A percentile compares a stretch with the other conserved stretches of the same genome.
These are phyloP conservation scores for Cryptus viduatorius DNA, from an alignment of 2,888 invertebrate genomes.

Conservation along the genomic window DNA sequence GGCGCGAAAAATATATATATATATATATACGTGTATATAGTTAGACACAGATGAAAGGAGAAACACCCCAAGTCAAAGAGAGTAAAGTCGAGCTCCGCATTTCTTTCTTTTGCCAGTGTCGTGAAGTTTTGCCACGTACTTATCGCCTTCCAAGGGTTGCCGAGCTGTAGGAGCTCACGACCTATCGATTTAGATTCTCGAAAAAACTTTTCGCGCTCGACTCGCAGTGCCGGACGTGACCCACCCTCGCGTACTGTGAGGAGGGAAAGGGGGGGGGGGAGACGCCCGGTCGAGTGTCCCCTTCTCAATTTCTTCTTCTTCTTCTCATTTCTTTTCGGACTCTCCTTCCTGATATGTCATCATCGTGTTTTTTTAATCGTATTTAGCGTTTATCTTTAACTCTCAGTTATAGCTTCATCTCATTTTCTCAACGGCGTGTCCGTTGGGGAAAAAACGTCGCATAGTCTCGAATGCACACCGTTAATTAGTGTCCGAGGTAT, in stretches of 20 bases:
- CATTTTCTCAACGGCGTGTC: conserved; percentile 19
- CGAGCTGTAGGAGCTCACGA: conserved; percentile 53
- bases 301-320: neutral
- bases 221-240: conserved; percentile 54
- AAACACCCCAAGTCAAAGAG: conserved; percentile 43
- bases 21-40: conserved; percentile 7
- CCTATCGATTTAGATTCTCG: conserved; percentile 78
- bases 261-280: neutral
- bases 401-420: neutral
- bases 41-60: conserved; percentile 23
- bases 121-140: conserved; percentile 69
- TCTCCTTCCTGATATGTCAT: conserved; percentile 1
- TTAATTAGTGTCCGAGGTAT: conserved; percentile 2
- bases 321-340: neutral
- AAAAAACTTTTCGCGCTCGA: conserved; percentile 73
- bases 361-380: neutral
- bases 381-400: neutral
- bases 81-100: conserved; percentile 53
- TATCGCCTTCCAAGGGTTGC: conserved; percentile 65
- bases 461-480: conserved; percentile 49
- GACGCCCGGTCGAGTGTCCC: neutral
- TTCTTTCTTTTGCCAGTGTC: conserved; percentile 62
- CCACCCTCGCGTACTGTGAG: conserved; percentile 18
- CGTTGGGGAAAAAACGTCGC: conserved; percentile 36
- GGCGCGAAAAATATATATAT: conserved; percentile 3